phyloP scores from a whole-genome alignment of 2,888 invertebrate species.

The Macroteleia sp. region DNA sequence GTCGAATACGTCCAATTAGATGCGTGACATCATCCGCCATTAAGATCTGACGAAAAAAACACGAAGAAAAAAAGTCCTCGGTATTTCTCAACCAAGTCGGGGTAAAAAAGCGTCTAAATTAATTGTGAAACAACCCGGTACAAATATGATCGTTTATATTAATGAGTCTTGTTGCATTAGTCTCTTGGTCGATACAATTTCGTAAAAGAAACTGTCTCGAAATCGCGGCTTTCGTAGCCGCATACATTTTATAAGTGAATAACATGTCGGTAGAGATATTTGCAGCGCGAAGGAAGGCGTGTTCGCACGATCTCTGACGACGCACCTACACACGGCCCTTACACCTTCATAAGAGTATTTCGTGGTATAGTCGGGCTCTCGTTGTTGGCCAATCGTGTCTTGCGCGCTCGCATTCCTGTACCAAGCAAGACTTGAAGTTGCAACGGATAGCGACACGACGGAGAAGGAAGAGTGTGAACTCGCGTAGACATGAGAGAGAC shows the following conservation, averaged over 20 bases:
- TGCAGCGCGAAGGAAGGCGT: conserved; percentile 59
- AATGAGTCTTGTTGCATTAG: conserved; percentile 58
- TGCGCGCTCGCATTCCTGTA: conserved; percentile 81
- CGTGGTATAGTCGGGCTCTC: conserved; percentile 59
- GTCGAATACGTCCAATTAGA: conserved; percentile 1
- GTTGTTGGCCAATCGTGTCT: conserved; percentile 78
- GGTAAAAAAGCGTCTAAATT: conserved; percentile 32
- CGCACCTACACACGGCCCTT: conserved; percentile 66
- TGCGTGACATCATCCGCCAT: conserved; percentile 11
- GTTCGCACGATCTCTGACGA: conserved; percentile 61
- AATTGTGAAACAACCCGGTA: conserved; percentile 59
- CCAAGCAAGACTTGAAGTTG: conserved; percentile 67
- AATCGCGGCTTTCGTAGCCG: conserved; percentile 57
- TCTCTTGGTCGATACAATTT: conserved; percentile 65
- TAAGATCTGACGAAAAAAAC: neutral
- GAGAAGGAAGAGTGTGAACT: neutral
- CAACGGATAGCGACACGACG: conserved; percentile 28
- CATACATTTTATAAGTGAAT: conserved; percentile 45
- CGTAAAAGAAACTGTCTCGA: conserved; percentile 62
- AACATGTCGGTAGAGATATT: conserved; percentile 49
- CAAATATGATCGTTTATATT: conserved; percentile 65
- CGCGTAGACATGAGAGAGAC: conserved; percentile 35
- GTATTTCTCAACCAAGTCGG: conserved; percentile 16
- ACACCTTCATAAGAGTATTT: conserved; percentile 56
- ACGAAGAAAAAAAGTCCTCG: neutral